These are phyloP conservation scores for Thryonomys swinderianus DNA, from an alignment of 2,113 vertebrate genomes.

Conservation along the genomic window DNA sequence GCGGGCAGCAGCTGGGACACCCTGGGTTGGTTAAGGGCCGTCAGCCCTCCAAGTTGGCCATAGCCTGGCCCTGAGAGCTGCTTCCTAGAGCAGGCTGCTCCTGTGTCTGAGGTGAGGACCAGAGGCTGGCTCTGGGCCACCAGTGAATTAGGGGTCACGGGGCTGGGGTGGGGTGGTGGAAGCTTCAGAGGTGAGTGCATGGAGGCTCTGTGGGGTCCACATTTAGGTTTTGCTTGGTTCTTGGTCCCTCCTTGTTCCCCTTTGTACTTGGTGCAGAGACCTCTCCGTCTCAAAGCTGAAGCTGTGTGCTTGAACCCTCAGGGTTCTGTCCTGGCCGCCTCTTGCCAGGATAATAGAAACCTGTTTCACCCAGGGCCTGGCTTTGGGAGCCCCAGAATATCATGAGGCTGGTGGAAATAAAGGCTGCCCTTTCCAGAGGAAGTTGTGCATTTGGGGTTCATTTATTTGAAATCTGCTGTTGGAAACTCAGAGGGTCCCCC, in stretches of 20 bases:
- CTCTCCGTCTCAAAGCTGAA: background rate
- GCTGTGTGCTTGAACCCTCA: background rate
- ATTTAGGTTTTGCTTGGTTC: background rate
- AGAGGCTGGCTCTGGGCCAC: background rate
- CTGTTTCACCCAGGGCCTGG: accelerated
- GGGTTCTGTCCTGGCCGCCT: background rate
- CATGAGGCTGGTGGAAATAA: accelerated
- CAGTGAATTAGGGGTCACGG: accelerated
- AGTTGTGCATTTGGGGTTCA: background rate
- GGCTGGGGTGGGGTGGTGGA: background rate
- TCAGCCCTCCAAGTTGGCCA: background rate
- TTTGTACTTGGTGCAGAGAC: background rate
- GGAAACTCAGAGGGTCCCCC: accelerated
- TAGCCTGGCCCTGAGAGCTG: background rate
- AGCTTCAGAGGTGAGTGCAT: background rate
- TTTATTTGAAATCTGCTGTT: background rate
- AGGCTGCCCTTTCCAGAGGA: background rate
- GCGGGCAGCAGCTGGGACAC: background rate
- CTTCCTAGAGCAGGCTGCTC: accelerated
- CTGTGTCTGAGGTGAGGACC: accelerated
- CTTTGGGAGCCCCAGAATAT: background rate
- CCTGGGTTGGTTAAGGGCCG: background rate
- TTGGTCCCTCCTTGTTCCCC: background rate
- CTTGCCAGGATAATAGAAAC: background rate
- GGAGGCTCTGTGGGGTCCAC: accelerated